Evolutionary conservation across 2,888 invertebrate genomes (phyloP).

Genomic region (Spodoptera picta): DNA sequence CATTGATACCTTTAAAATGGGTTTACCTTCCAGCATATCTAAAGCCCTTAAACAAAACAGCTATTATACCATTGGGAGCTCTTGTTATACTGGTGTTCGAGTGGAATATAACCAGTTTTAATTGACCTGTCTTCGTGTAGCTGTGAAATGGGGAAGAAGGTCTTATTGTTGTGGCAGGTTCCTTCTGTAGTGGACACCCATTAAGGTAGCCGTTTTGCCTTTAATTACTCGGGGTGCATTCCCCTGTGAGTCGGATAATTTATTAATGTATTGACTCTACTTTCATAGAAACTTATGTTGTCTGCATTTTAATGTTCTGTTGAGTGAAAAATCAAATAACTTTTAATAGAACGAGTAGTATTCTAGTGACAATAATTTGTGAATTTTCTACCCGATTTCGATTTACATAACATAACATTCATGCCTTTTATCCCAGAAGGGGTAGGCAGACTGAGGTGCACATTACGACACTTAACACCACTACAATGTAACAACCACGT

Average conservation of each 20-base stretch:
- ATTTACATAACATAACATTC: no score
- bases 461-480: no score
- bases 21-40: constrained; percentile 2
- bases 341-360: no score
- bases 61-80: constrained; percentile 1
- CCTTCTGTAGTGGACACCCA: constrained; percentile 42
- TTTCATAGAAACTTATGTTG: constrained; percentile 1
- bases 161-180: constrained; percentile 9
- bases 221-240: constrained; percentile 57
- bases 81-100: constrained; percentile 8
- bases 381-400: no score
- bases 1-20: constrained; percentile 36
- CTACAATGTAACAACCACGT: no score
- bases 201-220: constrained; percentile 53
- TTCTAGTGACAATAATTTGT: no score
- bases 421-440: no score
- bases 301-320: no score
- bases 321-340: no score
- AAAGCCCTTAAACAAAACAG: constrained; percentile 11
- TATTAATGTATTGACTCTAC: constrained; percentile 31
- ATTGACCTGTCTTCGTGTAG: neutral
- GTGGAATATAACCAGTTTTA: neutral
- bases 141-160: neutral
- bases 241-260: constrained; percentile 47
- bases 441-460: no score